Base-by-base conservation (phyloP, 1,140 invertebrate species). In the Drosophila hydei region DNA sequence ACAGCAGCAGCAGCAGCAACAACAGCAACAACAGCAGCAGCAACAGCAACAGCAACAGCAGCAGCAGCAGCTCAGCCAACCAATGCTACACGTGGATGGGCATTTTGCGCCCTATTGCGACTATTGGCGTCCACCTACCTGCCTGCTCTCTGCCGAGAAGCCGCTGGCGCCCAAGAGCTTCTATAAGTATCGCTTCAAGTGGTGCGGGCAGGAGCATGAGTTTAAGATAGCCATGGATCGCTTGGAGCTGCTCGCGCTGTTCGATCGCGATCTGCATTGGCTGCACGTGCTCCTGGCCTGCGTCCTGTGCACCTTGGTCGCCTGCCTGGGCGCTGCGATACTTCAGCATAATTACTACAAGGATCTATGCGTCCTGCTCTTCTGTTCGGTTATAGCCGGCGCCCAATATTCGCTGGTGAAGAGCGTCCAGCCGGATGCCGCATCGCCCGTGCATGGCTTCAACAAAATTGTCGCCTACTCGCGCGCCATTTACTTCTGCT, bases 351-450 rank as follows among this genome's bases (percentile, higher is more conserved):
- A 96, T 25, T 96, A 98, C 89, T 99, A 98, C 92, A 94, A 95
- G 76, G 98, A 99, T 91, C 94, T 99, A 36, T 96, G 95, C 77
- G 96, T 98, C 4, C 97, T 99, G 92, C 93, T 99, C 68, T 98
- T 99, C 91, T 99, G 98, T 92, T 97, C 99, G 77, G 96, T 99
- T 19, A 98, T 99, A 45, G 98, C 98, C 9, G 96, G 97, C 8
- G 98, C 97, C 91, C 98, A 99, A 91, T 99, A 99, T 92, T 99
- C 98, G 0, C 92, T 99, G 48, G 92, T 99, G 12, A 99, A 99
- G 93, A 99, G 98, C 92, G 99, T 99, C 3, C 99, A 99, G 90
- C 99, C 99, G 1, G 99, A 99, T 93, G 98, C 98, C 0, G 96
- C 98, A 0, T 99, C 98, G 4, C 98, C 99, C 0, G 98, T 98